phyloP scores from a whole-genome alignment of 2,797 vertebrate genomes.

The Pangasius sanitwongsei region DNA sequence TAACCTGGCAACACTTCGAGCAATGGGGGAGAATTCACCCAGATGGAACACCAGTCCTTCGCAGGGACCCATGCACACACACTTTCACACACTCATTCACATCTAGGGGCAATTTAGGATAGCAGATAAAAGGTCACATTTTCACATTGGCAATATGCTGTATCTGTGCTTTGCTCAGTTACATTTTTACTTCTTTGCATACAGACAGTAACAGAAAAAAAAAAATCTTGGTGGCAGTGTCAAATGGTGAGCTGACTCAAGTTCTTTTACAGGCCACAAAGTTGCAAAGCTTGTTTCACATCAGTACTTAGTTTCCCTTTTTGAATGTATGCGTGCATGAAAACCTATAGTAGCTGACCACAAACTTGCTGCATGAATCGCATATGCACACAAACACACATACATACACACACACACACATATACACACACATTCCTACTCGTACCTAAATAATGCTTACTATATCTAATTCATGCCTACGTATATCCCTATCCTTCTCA shows the following conservation, averaged over 20 bases:
- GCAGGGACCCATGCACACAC: not conserved
- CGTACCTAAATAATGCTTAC: not conserved
- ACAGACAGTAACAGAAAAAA: not conserved
- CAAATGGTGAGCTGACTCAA: not conserved
- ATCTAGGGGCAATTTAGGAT: not conserved
- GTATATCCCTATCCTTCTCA: not conserved
- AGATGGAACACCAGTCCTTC: not conserved
- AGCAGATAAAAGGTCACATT: not conserved
- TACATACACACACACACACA: not conserved
- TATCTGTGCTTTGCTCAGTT: not conserved
- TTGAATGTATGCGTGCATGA: not conserved
- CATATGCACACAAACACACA: not conserved
- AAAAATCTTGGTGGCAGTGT: too few relatives aligned
- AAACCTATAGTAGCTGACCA: not conserved
- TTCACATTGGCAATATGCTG: not conserved
- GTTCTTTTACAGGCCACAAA: not conserved
- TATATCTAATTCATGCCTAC: not conserved
- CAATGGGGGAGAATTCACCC: not conserved
- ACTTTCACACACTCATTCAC: not conserved
- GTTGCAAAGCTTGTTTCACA: not conserved
- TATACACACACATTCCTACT: not conserved
- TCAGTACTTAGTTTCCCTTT: conserved; percentile 10
- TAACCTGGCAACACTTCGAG: not conserved
- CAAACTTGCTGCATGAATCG: not conserved
- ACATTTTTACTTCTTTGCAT: not conserved